Base-by-base conservation (phyloP, 1,140 invertebrate species). In the Pinna nobilis region DNA sequence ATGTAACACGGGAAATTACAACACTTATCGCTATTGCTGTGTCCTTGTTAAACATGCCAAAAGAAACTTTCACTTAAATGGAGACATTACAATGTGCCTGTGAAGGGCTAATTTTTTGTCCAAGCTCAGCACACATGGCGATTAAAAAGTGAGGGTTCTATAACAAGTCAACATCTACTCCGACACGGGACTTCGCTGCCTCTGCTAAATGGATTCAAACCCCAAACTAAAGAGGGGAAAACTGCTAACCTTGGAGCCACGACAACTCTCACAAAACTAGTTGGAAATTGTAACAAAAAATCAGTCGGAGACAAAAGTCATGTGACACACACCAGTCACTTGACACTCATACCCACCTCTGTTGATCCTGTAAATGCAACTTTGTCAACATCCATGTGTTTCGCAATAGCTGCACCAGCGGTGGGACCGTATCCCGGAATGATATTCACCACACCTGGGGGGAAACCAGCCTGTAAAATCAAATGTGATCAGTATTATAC, bases 391-490 rank as follows among this genome's bases (percentile, higher is more conserved):
- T 95, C 92, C 25, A 90, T 91, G 88, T 98, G 95, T 59, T 91
- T 86, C 6, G 93, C 90, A 44, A 98, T 80, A 44, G 85, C 83
- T 39, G 82, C 85, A 3, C 85, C 85, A 65, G 85, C 85, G 32
- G 85, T 85, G 9, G 82, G 85, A 2, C 85, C 85, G 75, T 80
- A 95, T 0, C 96, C 96, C 28, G 94, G 92, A 3, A 97, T 89
- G 30, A 97, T 91, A 86, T 97, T 97, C 4, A 97, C 89, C 0
- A 97, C 96, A 65, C 96, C 96, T 33, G 83, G 82, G 0, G 96
- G 96, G 84, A 97, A 95, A 20, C 96, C 96, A 53, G 95, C 92
- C 87, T 91, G 65, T 9, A 80, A 70, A 6, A 1, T 33, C 15
- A 50, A 50, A 30, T 28, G 9, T 32, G 33, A 50, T 33, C 23